phyloP scores from a whole-genome alignment of 2,797 vertebrate genomes.

The Syncerus caffer region DNA sequence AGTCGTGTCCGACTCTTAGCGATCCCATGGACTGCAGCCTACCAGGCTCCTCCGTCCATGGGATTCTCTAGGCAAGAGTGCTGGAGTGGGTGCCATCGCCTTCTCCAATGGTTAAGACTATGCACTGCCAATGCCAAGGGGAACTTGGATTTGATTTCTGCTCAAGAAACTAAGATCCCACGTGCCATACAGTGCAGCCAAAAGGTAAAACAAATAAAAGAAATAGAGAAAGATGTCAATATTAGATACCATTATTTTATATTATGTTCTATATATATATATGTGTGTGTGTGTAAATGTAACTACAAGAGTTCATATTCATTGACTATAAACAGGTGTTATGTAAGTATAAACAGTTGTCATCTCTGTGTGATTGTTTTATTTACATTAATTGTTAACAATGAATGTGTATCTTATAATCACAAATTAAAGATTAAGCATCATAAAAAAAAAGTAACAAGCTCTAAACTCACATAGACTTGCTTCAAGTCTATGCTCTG shows the following conservation, averaged over 20 bases:
- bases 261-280: not conserved
- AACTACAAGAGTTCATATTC: not conserved
- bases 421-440: not conserved
- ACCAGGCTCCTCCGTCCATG: too few species aligned
- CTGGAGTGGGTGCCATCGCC: too few species aligned
- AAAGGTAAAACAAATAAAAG: not conserved
- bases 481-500: not conserved
- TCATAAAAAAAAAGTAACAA: not conserved
- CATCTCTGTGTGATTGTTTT: not conserved
- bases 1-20: fast-evolving
- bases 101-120: not conserved
- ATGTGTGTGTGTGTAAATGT: not conserved
- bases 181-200: not conserved
- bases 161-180: not conserved
- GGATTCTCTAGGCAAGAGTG: too few species aligned
- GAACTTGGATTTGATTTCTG: not conserved
- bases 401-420: not conserved
- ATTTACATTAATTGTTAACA: not conserved
- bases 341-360: not conserved
- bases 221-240: not conserved
- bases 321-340: not conserved
- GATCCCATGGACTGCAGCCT: too few species aligned
- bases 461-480: not conserved
- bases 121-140: not conserved
- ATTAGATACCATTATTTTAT: not conserved